Evolutionary conservation across 2,888 invertebrate genomes (phyloP).

Genomic region (Sericinus montela): DNA sequence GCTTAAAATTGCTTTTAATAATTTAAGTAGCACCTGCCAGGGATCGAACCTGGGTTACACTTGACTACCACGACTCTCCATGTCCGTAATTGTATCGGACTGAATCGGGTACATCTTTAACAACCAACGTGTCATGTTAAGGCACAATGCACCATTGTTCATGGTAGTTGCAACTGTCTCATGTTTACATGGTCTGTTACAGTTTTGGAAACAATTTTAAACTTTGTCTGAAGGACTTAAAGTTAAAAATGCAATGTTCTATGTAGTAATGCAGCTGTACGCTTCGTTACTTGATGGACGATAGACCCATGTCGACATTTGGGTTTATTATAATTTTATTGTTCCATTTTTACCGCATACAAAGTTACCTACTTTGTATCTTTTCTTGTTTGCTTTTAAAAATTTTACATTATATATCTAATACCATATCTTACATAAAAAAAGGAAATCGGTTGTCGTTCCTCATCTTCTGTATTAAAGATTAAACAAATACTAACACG

Average conservation of each 20-base stretch:
- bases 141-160: constrained; percentile 58
- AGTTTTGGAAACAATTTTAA: not conserved
- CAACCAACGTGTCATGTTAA: constrained; percentile 26
- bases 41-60: too few species aligned
- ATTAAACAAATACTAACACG: too few species aligned
- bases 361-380: constrained; percentile 5
- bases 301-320: constrained; percentile 9
- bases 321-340: constrained; percentile 8
- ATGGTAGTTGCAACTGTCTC: constrained; percentile 18
- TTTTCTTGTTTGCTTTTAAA: constrained; percentile 2
- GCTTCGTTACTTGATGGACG: not conserved
- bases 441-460: too few species aligned
- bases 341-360: not conserved
- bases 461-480: too few species aligned
- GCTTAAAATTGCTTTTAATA: too few species aligned
- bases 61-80: too few species aligned
- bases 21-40: too few species aligned
- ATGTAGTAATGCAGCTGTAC: constrained; percentile 10
- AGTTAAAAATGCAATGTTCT: not conserved
- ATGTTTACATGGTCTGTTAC: not conserved
- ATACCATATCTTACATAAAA: too few species aligned
- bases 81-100: constrained; percentile 18
- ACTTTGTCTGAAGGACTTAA: not conserved
- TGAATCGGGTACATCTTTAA: constrained; percentile 15
- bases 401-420: not conserved